Conservation (phyloP, 2,888 invertebrate genomes). For the Mythimna vitellina region DNA sequence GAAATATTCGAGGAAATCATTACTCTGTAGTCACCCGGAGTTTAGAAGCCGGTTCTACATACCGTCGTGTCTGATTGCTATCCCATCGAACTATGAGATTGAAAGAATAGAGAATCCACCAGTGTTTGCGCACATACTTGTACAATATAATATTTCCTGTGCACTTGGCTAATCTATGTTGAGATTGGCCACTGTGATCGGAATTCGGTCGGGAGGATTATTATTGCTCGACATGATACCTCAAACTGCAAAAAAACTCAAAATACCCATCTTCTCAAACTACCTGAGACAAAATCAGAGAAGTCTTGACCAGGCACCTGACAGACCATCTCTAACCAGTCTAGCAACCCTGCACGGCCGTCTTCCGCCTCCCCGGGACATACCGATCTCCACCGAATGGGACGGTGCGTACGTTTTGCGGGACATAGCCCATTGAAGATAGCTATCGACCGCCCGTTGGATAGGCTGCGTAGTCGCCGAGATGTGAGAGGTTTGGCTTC, state of each 20-base stretch:
- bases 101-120: too few species aligned
- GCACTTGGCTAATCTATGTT: too few species aligned
- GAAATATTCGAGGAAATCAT: too few species aligned
- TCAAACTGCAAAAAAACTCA: too few species aligned
- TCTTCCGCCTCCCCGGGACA: conserved; percentile 71
- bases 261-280: not conserved
- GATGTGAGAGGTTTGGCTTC: conserved; percentile 48
- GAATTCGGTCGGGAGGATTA: too few species aligned
- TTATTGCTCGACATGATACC: not conserved
- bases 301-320: conserved; percentile 26
- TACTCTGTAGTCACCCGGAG: too few species aligned
- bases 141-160: too few species aligned
- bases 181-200: too few species aligned
- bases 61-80: too few species aligned
- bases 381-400: conserved; percentile 81
- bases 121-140: too few species aligned
- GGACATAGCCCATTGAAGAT: conserved; percentile 83
- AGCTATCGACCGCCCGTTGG: conserved; percentile 77
- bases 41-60: too few species aligned
- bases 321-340: conserved; percentile 10
- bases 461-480: conserved; percentile 66
- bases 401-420: conserved; percentile 73
- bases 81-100: too few species aligned
- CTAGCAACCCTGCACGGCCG: conserved; percentile 51
- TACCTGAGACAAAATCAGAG: not conserved